phyloP scores from a whole-genome alignment of 2,113 vertebrate species.

The Upupa epops region DNA sequence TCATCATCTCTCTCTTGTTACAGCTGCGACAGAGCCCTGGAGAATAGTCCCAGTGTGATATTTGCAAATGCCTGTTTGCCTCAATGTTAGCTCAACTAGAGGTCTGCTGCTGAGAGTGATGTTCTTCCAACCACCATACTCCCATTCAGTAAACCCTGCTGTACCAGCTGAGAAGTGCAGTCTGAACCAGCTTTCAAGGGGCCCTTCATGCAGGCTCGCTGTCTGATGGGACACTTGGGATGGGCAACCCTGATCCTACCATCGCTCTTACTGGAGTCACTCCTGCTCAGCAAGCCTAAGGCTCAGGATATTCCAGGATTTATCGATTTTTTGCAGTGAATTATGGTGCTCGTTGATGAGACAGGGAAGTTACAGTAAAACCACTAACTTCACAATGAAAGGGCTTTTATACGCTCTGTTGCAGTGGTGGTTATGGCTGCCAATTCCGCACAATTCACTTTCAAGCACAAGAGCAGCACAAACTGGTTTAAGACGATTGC shows the following conservation, averaged over 20 bases:
- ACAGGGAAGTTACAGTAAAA: conserved; percentile 46
- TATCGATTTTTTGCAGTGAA: conserved; percentile 59
- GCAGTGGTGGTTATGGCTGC: conserved; percentile 42
- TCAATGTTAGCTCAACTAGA: conserved; percentile 7
- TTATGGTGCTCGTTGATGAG: conserved; percentile 46
- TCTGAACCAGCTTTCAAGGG: conserved; percentile 10
- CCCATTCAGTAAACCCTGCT: neutral
- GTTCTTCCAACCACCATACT: neutral
- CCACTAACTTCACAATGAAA: conserved; percentile 45
- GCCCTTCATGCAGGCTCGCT: conserved; percentile 13
- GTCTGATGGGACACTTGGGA: neutral
- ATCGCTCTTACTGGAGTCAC: neutral
- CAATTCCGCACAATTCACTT: conserved; percentile 40
- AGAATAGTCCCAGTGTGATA: conserved; percentile 12
- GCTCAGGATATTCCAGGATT: conserved; percentile 43
- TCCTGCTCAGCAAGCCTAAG: neutral
- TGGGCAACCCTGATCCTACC: neutral
- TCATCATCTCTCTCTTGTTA: conserved; percentile 47
- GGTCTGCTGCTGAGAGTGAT: neutral
- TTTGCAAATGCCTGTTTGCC: neutral
- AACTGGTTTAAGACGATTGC: conserved; percentile 61
- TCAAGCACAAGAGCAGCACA: conserved; percentile 30
- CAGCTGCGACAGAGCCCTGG: conserved; percentile 46
- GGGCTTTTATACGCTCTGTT: conserved; percentile 49
- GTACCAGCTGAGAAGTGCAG: neutral